Evolutionary conservation across 2,888 invertebrate genomes (phyloP), one percentile per base, ranked within the genome.

Genomic region (Thalpophila matura): DNA sequence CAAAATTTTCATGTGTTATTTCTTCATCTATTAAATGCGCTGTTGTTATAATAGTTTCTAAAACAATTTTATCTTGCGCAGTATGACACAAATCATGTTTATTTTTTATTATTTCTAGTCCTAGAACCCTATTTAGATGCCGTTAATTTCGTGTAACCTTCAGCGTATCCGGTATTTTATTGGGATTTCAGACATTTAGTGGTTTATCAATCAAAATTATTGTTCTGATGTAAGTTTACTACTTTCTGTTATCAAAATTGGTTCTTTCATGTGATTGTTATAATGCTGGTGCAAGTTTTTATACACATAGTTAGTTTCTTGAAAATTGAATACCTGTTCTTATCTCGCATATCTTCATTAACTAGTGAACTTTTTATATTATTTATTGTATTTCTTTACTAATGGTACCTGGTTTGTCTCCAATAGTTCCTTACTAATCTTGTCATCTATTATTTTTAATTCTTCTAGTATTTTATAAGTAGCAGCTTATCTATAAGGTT

Each of bases 121-220:
- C 9, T 4, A 16, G 24, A 46, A 43, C 12, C 40, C 2, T 22
- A 50, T 45, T 59, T 12, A 16, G 18, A 37, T 29, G 37, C 31
- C 14, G 51, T 55, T 55, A 38, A 50, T 74, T 47, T n/a, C 3
- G 3, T 12, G 24, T 43, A 35, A 46, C 12, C 18, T 62, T 49
- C 37, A 31, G 22, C 37, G 18, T 29, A 47, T 70, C 54, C 50
- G 56, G 54, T 29, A 4, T 54, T 47, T 75, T 63, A 63, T 58
- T 43, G 38, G 22, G n/a, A 37, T 43, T 26, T 9, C 33, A 43
- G 46, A 29, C 33, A 47, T 57, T 63, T 57, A 57, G 58, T 46
- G 18, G 18, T 46, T 22, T 18, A 54, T 58, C 20, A 70, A 55
- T 62, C 46, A 62, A 38, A 56, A 22, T 50, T 12, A 60, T 42